Conservation (phyloP, 2,888 invertebrate genomes). For the Thecophora atra region DNA sequence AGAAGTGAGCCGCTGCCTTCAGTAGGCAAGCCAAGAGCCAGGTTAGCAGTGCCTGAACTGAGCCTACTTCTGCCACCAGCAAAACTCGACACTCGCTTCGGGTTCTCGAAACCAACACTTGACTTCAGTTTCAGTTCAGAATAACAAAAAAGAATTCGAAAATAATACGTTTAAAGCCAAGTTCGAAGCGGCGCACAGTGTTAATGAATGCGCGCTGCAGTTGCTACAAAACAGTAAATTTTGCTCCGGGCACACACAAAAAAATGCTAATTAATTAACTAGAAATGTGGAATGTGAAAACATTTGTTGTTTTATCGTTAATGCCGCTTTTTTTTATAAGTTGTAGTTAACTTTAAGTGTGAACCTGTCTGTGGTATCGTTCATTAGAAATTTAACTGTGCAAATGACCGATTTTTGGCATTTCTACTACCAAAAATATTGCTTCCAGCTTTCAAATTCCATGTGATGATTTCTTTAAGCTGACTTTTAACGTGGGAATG, state of each 20-base stretch:
- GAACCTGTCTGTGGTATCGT: too few relatives aligned
- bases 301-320: not conserved
- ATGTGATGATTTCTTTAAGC: not conserved
- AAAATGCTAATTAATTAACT: not conserved
- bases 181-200: not conserved
- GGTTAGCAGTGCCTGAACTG: not conserved
- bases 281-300: conserved; percentile 8
- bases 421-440: not conserved
- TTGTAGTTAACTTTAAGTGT: too few relatives aligned
- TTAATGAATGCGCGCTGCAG: conserved; percentile 1
- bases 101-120: not conserved
- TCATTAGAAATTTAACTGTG: not conserved
- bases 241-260: not conserved
- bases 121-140: not conserved
- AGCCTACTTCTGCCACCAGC: not conserved
- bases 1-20: not conserved
- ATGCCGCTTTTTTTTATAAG: too few relatives aligned
- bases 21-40: not conserved
- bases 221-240: not conserved
- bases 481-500: conserved; percentile 9
- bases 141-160: not conserved
- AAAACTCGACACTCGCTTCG: not conserved
- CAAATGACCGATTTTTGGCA: not conserved
- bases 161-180: not conserved
- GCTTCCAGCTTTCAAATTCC: not conserved